Conservation (phyloP, 1,140 invertebrate genomes). For the Lutraria rhynchaena region DNA sequence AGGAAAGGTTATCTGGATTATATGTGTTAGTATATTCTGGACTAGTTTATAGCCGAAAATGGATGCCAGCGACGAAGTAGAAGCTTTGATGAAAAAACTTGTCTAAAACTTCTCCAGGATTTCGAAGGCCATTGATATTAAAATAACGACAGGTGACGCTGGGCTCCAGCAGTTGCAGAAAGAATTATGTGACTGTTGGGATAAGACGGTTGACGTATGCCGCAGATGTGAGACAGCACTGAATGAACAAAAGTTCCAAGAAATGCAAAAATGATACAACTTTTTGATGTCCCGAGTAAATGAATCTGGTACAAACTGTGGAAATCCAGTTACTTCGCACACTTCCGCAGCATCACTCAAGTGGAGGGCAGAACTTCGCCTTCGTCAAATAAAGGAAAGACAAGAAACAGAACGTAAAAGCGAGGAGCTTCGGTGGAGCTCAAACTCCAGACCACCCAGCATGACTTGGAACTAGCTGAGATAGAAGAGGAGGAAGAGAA, state of each 20-base stretch:
- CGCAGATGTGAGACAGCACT: neutral
- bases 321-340: neutral
- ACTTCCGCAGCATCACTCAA: slow-evolving; percentile 2
- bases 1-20: no score
- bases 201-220: no score
- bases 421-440: neutral
- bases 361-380: neutral
- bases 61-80: no score
- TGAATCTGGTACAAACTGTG: neutral
- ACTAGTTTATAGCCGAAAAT: no score
- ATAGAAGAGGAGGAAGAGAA: neutral
- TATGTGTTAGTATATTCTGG: no score
- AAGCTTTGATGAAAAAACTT: no score
- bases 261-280: neutral
- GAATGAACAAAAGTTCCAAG: neutral
- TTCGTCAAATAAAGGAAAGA: no score
- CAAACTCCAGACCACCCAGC: neutral
- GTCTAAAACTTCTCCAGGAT: no score
- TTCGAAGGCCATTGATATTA: no score
- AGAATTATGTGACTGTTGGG: no score
- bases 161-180: no score
- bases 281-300: neutral
- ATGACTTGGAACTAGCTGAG: neutral
- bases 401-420: neutral
- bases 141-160: no score